Base-by-base conservation (phyloP, 2,888 invertebrate genomes). In the Diaprepes abbreviatus region DNA sequence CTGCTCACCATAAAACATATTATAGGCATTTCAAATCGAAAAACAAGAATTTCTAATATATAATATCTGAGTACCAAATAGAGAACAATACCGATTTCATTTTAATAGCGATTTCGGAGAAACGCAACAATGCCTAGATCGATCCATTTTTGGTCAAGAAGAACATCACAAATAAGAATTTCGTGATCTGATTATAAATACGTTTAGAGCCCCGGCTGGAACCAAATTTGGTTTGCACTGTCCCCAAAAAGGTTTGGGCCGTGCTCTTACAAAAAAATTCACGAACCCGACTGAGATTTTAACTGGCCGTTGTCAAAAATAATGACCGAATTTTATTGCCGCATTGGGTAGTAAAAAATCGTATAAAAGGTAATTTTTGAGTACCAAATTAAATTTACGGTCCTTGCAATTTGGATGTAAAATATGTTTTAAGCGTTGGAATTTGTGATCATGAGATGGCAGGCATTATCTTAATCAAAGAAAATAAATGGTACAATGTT, bases 171-270 rank as follows among this genome's bases (percentile, higher is more conserved):
- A 54, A 28, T 48, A 48, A 48, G 10, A 24, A 24, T 17, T 31
- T 71, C 76, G 76, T 76, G 76, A 64, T 54, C 66, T 66, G 76
- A 72, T 76, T 76, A 72, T 73, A 74, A 74, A 71, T 72, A 69
- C 65, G 35, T 48, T 36, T 64, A 70, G 72, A 68, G 45, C 68
- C 66, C 54, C 45, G 50, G 71, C 65, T 69, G 70, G 65, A 66
- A 50, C 73, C 76, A 74, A 75, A 74, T 74, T 74, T 68, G 74
- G 74, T 71, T 66, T 63, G 64, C 64, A 50, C 43, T 58, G 66
- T 54, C 67, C 19, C 58, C 43, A 58, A 66, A 66, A 58, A 48
- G 58, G 36, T 35, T 33, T 14, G 16, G 35, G 40, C 31, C 38
- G 50, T 40, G 24, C 40, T 38, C 45, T 35, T 40, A 9, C 64